Percentiles rank a stretch among this genome's conserved stretches.
Evolutionary conservation across 2,797 vertebrate species (phyloP).

Genomic region (Chromis chromis): DNA sequence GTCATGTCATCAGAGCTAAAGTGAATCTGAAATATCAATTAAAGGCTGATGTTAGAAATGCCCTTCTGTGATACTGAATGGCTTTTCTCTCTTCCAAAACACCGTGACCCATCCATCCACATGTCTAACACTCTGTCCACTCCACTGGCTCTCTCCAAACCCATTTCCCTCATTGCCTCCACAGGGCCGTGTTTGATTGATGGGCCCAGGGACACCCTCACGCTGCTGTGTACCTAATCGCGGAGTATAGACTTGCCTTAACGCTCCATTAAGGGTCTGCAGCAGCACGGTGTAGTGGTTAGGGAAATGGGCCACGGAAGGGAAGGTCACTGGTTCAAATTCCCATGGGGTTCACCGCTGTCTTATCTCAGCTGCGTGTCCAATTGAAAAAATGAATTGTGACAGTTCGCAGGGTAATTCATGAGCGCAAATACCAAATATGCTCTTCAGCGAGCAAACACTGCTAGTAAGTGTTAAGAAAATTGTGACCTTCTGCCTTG

Average conservation of each 20-base stretch:
- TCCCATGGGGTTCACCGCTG: slow-evolving; percentile 58
- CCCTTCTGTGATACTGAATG: slow-evolving; percentile 27
- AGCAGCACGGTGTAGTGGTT: slow-evolving; percentile 74
- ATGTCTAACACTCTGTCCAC: slow-evolving; percentile 50
- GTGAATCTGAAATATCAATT: slow-evolving; percentile 60
- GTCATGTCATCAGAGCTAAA: slow-evolving; percentile 11
- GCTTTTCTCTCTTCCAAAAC: slow-evolving; percentile 30
- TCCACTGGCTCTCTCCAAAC: slow-evolving; percentile 59
- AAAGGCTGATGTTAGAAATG: slow-evolving; percentile 35
- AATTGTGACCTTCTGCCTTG: slow-evolving; percentile 40
- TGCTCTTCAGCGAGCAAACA: slow-evolving; percentile 36
- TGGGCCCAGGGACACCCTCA: slow-evolving; percentile 72
- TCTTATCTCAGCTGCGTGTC: slow-evolving; percentile 43
- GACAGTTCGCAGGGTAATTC: slow-evolving; percentile 48
- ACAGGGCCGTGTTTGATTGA: slow-evolving; percentile 76
- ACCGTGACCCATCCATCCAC: slow-evolving; percentile 60
- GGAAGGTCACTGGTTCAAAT: slow-evolving; percentile 78
- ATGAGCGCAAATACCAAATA: slow-evolving; percentile 16
- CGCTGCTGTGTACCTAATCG: slow-evolving; percentile 73
- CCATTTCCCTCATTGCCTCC: slow-evolving; percentile 72
- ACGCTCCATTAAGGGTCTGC: slow-evolving; percentile 77
- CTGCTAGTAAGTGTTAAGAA: slow-evolving; percentile 9
- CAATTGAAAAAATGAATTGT: slow-evolving; percentile 52
- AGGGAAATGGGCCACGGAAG: slow-evolving; percentile 78
- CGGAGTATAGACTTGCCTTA: slow-evolving; percentile 70